phyloP scores from a whole-genome alignment of 2,888 invertebrate genomes.

The Hydropsyche betteni region DNA sequence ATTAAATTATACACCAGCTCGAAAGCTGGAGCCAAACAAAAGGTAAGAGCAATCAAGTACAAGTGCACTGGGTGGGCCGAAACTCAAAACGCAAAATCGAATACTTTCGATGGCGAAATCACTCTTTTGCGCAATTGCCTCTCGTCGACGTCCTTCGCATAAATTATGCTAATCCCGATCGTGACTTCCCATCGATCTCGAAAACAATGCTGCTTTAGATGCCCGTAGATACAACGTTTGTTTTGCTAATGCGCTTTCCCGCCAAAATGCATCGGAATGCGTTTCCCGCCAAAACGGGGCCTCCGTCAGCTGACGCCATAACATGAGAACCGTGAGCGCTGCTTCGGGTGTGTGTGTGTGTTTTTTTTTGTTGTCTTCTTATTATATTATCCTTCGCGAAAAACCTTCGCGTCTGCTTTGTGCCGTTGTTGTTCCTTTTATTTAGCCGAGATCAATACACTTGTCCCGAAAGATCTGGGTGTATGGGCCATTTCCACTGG shows the following conservation, averaged over 20 bases:
- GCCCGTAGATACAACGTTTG: too few species aligned
- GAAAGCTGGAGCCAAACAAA: constrained; percentile 3
- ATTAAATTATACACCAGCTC: constrained; percentile 22
- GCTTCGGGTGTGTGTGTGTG: not conserved
- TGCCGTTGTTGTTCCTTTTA: constrained; percentile 27
- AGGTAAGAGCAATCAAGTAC: not conserved
- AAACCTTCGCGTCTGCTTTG: constrained; percentile 25
- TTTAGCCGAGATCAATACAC: constrained; percentile 37
- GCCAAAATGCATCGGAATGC: not conserved
- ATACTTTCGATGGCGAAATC: too few species aligned
- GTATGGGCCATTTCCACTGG: constrained; percentile 30
- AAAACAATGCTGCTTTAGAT: too few species aligned
- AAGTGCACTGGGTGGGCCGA: too few species aligned
- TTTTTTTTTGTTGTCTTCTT: not conserved
- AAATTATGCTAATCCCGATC: too few species aligned
- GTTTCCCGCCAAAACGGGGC: constrained; percentile 23
- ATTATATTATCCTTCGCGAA: constrained; percentile 17
- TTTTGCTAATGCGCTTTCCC: too few species aligned
- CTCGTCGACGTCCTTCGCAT: too few species aligned
- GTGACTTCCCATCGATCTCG: too few species aligned
- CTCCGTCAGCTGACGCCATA: constrained; percentile 22
- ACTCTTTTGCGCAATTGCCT: too few species aligned
- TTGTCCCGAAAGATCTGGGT: constrained; percentile 37
- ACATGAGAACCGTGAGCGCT: not conserved
- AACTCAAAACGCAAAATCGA: too few species aligned